Base-by-base conservation (phyloP, 1,140 invertebrate species). In the Sinella curviseta region DNA sequence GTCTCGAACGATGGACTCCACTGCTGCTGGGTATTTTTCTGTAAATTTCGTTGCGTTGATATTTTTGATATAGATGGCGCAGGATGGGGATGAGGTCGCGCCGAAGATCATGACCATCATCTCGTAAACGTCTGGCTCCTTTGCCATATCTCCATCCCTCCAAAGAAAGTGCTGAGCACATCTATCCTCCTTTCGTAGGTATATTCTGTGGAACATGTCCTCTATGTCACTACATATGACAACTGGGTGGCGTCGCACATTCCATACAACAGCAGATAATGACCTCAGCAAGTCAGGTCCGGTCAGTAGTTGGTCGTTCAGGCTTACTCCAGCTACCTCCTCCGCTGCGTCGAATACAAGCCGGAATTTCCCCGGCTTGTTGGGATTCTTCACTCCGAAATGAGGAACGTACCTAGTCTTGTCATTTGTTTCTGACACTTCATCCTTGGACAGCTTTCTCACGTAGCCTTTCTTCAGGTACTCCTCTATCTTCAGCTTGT, bases 41-140 rank as follows among this genome's bases (percentile, higher is more conserved):
- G 2, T 28, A 26, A 75, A 48, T 16, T 39, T 2, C 36, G 35
- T 26, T 1, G 74, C 74, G 24, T 75, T 75, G 8, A n/a, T 36
- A 30, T 75, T 48, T 26, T 75, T 75, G 2, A 75, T 30, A 48
- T 48, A 75, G 2, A 24, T 20, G 24, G 74, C 74, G 14, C 33
- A 75, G 2, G 17, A 48, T 8, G 80, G 77, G 1, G 78, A 79
- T 26, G 17, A 81, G 33, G 76, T 48, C n/a, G 65, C 26, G 3
- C 80, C 80, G 30, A 81, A 81, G 14, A 79, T 79, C 34, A 76
- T 78, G n/a, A 79, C 78, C 20, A 57, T n/a, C 80, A 81, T 76
- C 24, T 76, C 33, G 60, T 76, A 81, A 1, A 55, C 36, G 36
- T 14, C n/a, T 8, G 54, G 70, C 14, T 70, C 28, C n/a, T 33